Percentiles rank a stretch among this genome's conserved stretches.
These are phyloP conservation scores for Loris lydekkerianus DNA, from an alignment of 2,797 vertebrate genomes.

Conservation along the genomic window DNA sequence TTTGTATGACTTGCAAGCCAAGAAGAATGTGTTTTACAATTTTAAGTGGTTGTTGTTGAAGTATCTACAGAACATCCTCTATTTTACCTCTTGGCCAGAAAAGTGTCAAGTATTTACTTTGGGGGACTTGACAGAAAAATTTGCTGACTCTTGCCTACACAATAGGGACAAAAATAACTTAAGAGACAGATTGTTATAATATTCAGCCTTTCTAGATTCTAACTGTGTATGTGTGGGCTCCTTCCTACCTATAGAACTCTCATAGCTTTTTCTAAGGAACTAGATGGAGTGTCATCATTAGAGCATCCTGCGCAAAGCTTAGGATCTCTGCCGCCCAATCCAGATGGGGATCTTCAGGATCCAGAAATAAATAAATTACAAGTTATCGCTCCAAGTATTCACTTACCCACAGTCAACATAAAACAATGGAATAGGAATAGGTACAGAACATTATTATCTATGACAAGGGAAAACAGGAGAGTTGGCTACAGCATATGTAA, in stretches of 20 bases:
- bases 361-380: not conserved
- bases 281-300: not conserved
- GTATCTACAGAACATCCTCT: not conserved
- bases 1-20: not conserved
- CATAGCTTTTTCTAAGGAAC: not conserved
- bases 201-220: not conserved
- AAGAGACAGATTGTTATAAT: not conserved
- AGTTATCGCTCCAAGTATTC: not conserved
- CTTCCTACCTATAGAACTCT: not conserved
- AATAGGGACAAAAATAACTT: not conserved
- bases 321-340: not conserved
- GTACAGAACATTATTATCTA: not conserved
- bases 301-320: not conserved
- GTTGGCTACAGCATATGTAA: not conserved
- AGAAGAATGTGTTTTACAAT: not conserved
- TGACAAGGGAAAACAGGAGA: not conserved
- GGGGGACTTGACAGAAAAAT: not conserved
- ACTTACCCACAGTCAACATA: not conserved
- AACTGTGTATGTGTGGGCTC: not conserved
- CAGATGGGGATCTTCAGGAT: not conserved
- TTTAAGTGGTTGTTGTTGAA: constrained; percentile 35
- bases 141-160: not conserved
- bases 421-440: not conserved
- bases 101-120: constrained; percentile 38
- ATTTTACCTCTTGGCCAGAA: not conserved